Percentiles rank a stretch among this genome's conserved stretches.
phyloP scores from a whole-genome alignment of 2,113 vertebrate genomes.

The Solenodon paradoxus region DNA sequence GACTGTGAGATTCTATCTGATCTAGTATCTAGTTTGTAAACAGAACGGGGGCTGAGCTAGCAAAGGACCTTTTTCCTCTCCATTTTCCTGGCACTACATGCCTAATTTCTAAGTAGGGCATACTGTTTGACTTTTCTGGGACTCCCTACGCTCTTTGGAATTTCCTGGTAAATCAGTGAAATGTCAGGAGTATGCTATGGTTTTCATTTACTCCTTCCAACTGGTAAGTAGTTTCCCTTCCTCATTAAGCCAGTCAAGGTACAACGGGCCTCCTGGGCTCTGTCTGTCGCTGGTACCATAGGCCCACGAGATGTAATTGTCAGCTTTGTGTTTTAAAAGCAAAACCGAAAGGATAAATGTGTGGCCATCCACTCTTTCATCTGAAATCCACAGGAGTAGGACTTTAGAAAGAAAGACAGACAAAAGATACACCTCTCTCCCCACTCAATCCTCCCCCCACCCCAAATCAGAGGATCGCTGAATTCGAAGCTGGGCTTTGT shows the following conservation, averaged over 20 bases:
- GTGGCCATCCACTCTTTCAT: slow-evolving; percentile 40
- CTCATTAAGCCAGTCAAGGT: not conserved
- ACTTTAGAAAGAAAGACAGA: slow-evolving; percentile 72
- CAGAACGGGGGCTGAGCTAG: not conserved
- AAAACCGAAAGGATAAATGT: slow-evolving; percentile 54
- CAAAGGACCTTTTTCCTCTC: not conserved
- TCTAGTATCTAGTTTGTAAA: not conserved
- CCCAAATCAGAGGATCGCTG: not conserved
- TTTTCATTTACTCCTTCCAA: not conserved
- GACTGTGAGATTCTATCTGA: not conserved
- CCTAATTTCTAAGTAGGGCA: not conserved
- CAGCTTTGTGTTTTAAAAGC: slow-evolving; percentile 48
- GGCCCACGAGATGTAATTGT: slow-evolving; percentile 44
- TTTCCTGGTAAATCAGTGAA: not conserved
- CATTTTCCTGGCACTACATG: not conserved
- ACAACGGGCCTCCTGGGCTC: not conserved
- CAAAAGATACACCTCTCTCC: not conserved
- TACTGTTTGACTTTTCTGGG: not conserved
- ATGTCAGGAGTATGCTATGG: not conserved
- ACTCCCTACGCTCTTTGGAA: not conserved
- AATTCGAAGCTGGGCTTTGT: slow-evolving; percentile 63
- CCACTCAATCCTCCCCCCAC: not conserved
- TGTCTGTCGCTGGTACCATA: not conserved
- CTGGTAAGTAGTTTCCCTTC: not conserved
- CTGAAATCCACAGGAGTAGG: slow-evolving; percentile 64